Base-by-base conservation (phyloP, 2,888 invertebrate species). In the Hypolimnas misippus region DNA sequence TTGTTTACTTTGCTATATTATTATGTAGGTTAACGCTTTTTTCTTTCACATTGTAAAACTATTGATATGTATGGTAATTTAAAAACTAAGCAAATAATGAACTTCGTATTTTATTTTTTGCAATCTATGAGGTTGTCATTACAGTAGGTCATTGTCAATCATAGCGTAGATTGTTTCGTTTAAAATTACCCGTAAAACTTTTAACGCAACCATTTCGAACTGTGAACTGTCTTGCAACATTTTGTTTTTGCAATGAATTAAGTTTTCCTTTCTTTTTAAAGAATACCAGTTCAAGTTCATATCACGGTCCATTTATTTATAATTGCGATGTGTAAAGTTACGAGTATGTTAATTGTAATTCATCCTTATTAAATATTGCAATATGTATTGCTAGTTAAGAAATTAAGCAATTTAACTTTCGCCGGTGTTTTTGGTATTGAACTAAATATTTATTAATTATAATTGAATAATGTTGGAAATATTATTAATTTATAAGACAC, bases 91-190 rank as follows among this genome's bases (percentile, higher is more conserved):
- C 25, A 25, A 25, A 25, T 25, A 25, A 5, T 16, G 5, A 3
- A 19, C 8, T 49, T 8, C 3, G 4, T 2, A 58, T 65, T 62
- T 67, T 70, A 60, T 68, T 68, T 62, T 25, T n/a, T 38, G n/a
- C n/a, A 64, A 62, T 58, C 67, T 59, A 65, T 65, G 57, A 63
- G 67, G 76, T 76, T 44, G 21, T 46, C 8, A 7, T 73, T 71
- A 72, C 75, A 86, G 82, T 88, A 72, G 90, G 91, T 91, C 91
- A 91, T 83, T 90, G 91, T 88, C 91, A 87, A 76, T 71, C 80
- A 79, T 76, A 81, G 78, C 82, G 80, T 81, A 81, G 76, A 74
- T 74, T 76, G 82, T 78, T 84, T 84, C 81, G 82, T 81, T 79
- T 86, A 83, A 89, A 90, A 90, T 87, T 86, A 76, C 68, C 79